phyloP scores from a whole-genome alignment of 2,888 invertebrate species.

The Habrosyne pyritoides region DNA sequence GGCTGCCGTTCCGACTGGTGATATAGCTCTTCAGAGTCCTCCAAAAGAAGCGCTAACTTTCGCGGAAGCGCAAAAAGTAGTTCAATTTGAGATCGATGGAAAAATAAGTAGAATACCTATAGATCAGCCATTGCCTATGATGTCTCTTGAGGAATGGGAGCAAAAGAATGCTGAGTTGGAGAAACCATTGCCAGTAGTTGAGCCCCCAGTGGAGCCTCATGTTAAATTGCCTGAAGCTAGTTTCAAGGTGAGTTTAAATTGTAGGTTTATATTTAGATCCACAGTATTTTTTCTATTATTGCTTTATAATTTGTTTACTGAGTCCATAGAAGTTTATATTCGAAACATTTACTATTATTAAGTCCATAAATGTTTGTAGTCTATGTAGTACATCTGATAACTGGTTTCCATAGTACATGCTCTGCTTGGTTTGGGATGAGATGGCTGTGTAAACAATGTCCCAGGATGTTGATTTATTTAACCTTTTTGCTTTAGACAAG shows the following conservation, averaged over 20 bases:
- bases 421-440: too few species aligned
- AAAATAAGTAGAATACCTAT: slow-evolving; percentile 87
- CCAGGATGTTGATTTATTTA: too few species aligned
- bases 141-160: slow-evolving; percentile 87
- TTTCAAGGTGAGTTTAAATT: slow-evolving; percentile 56
- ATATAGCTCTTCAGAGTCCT: slow-evolving; percentile 77
- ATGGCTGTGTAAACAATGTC: too few species aligned
- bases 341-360: too few species aligned
- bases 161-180: slow-evolving; percentile 75
- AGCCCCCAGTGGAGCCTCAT: slow-evolving; percentile 72
- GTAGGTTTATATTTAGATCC: neutral
- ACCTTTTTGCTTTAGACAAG: too few species aligned
- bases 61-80: slow-evolving; percentile 92
- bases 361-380: too few species aligned
- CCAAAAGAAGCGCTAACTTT: slow-evolving; percentile 90
- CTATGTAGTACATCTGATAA: too few species aligned
- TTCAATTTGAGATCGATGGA: slow-evolving; percentile 94
- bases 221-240: slow-evolving; percentile 78
- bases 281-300: too few species aligned
- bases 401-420: too few species aligned
- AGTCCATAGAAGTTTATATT: too few species aligned
- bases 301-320: too few species aligned
- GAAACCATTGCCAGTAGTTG: slow-evolving; percentile 70
- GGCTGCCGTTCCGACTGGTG: slow-evolving; percentile 84
- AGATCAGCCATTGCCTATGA: slow-evolving; percentile 87